Percentiles rank a stretch among this genome's conserved stretches.
phyloP scores from a whole-genome alignment of 2,888 invertebrate genomes.

The Villa cingulata region DNA sequence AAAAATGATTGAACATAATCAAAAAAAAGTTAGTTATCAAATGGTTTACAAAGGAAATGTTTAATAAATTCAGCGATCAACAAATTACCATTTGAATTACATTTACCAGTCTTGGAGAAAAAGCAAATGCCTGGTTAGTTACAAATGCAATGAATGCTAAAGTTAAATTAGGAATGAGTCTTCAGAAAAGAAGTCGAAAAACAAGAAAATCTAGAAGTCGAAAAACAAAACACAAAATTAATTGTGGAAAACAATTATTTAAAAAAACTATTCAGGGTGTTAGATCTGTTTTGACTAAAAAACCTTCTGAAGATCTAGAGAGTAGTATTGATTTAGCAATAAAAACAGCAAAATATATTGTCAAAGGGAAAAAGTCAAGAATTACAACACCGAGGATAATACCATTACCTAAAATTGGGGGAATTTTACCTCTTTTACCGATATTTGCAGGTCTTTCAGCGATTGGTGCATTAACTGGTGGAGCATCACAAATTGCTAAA shows the following conservation, averaged over 20 bases:
- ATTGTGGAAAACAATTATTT: background rate
- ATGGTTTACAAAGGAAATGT: too few relatives aligned
- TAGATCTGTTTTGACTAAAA: constrained; percentile 6
- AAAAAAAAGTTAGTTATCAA: too few relatives aligned
- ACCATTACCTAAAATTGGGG: constrained; percentile 25
- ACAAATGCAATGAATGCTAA: too few relatives aligned
- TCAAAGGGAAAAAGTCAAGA: background rate
- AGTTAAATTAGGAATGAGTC: too few relatives aligned
- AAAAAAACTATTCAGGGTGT: constrained; percentile 5
- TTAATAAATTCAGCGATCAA: constrained; percentile 2
- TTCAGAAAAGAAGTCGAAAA: too few relatives aligned
- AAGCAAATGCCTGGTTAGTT: too few relatives aligned
- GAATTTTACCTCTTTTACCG: too few relatives aligned
- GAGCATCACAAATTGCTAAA: constrained; percentile 26
- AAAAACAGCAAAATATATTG: constrained; percentile 7
- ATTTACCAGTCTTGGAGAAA: constrained; percentile 6
- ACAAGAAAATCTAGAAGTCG: background rate
- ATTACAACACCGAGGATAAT: constrained; percentile 19
- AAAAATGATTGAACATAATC: too few relatives aligned
- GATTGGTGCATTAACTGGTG: constrained; percentile 25
- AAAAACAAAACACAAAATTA: background rate
- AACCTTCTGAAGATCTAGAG: constrained; percentile 10
- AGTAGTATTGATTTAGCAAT: constrained; percentile 14
- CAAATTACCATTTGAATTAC: constrained; percentile 13
- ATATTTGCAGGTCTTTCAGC: constrained; percentile 27